Percentiles rank a stretch among this genome's conserved stretches.
phyloP scores from a whole-genome alignment of 2,797 vertebrate genomes.

The Betta splendens region DNA sequence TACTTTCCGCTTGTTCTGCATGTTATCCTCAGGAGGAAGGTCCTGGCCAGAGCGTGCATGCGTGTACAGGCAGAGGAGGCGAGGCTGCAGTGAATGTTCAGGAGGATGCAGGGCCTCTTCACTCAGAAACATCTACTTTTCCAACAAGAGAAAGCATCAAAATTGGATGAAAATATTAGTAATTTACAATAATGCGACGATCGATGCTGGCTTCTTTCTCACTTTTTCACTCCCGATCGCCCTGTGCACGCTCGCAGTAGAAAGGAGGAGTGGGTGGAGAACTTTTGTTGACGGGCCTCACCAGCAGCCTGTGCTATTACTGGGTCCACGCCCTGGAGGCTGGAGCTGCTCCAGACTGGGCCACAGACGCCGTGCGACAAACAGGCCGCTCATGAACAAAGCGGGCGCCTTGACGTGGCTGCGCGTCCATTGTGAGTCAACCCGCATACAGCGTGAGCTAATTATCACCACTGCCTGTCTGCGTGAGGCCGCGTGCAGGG shows the following conservation, averaged over 20 bases:
- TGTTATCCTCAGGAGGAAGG: constrained; percentile 41
- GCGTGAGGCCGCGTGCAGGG: constrained; percentile 63
- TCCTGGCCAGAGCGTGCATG: constrained; percentile 28
- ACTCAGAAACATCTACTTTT: constrained; percentile 77
- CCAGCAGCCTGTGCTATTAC: constrained; percentile 56
- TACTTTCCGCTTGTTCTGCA: constrained; percentile 34
- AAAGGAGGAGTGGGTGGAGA: constrained; percentile 42
- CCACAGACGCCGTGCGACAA: constrained; percentile 64
- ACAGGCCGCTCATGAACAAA: constrained; percentile 62
- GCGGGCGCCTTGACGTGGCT: constrained; percentile 17
- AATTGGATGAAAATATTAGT: constrained; percentile 85
- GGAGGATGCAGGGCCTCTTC: constrained; percentile 54
- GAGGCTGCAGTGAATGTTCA: constrained; percentile 41
- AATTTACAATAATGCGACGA: constrained; percentile 82
- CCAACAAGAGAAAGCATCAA: constrained; percentile 78
- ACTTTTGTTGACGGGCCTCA: constrained; percentile 62
- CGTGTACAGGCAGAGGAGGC: constrained; percentile 50
- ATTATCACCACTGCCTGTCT: constrained; percentile 76
- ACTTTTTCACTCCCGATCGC: constrained; percentile 40
- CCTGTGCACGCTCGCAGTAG: constrained; percentile 44
- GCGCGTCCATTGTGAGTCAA: constrained; percentile 53
- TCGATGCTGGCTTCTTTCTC: constrained; percentile 71
- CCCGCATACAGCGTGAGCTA: constrained; percentile 59
- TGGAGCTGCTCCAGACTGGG: constrained; percentile 59
- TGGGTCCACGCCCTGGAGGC: constrained; percentile 57